These are phyloP conservation scores for Neodiprion pinetum DNA, from an alignment of 1,140 invertebrate genomes.

Conservation along the genomic window DNA sequence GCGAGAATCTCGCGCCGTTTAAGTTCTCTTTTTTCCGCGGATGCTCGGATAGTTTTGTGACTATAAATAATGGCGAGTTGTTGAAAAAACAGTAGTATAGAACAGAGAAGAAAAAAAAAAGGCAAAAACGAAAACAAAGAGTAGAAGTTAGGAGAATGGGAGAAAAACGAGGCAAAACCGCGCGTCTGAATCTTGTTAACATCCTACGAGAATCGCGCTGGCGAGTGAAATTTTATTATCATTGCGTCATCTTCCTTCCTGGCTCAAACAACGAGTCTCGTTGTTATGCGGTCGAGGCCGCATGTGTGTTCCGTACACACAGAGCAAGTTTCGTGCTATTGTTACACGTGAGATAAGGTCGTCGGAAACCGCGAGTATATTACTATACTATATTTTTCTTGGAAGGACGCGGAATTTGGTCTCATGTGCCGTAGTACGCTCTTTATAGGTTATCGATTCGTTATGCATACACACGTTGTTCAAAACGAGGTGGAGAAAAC, in stretches of 20 bases:
- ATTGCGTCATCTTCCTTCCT: neutral
- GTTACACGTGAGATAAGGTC: constrained; percentile 1
- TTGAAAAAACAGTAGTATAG: too few species aligned
- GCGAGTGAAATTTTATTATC: neutral
- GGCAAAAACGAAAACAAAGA: too few species aligned
- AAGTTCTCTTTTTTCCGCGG: too few species aligned
- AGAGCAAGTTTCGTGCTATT: neutral
- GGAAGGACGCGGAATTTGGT: constrained; percentile 1
- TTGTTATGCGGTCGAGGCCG: neutral
- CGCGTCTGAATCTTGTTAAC: neutral
- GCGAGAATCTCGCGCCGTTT: too few species aligned
- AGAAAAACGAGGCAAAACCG: too few species aligned
- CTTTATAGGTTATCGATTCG: constrained; percentile 1
- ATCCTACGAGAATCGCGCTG: neutral
- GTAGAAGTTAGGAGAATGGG: too few species aligned
- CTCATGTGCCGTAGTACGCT: neutral
- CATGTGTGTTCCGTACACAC: neutral
- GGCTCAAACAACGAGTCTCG: neutral
- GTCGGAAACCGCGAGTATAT: neutral
- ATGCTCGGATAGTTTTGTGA: too few species aligned
- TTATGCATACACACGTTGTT: too few species aligned
- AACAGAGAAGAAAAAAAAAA: too few species aligned
- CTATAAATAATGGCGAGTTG: too few species aligned
- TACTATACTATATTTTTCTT: neutral
- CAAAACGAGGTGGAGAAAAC: too few species aligned